A percentile compares a stretch with the other conserved stretches of the same genome.
Evolutionary conservation across 2,888 invertebrate genomes (phyloP).

Genomic region (Plemyria rubiginata): DNA sequence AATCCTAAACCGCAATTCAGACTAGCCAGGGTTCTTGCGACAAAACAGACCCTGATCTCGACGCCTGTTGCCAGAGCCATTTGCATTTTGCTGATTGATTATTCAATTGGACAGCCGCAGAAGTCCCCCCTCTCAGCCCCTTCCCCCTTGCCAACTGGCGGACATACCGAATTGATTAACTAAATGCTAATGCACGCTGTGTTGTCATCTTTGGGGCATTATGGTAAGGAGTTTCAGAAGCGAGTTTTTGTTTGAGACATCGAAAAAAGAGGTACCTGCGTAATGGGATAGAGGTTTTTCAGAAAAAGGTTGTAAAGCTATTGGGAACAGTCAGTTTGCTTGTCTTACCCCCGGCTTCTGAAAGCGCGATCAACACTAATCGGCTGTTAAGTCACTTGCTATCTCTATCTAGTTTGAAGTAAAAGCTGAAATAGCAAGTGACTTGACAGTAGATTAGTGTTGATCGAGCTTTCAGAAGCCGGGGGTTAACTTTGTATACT

Average conservation of each 20-base stretch:
- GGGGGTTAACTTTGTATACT: too few relatives aligned
- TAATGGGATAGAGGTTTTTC: background rate
- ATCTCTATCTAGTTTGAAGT: too few relatives aligned
- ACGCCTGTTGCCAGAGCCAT: conserved; percentile 74
- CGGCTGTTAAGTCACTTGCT: too few relatives aligned
- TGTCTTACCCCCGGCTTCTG: too few relatives aligned
- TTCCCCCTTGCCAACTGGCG: conserved; percentile 43
- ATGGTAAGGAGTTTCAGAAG: conserved; percentile 12
- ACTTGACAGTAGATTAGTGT: too few relatives aligned
- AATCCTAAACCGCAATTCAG: conserved; percentile 27
- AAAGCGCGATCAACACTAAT: too few relatives aligned
- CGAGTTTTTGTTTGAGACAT: conserved; percentile 4
- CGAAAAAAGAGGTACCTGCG: background rate
- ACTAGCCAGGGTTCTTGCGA: conserved; percentile 27
- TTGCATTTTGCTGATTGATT: conserved; percentile 81
- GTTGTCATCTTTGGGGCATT: conserved; percentile 50
- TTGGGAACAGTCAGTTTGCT: too few relatives aligned
- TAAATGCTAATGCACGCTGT: conserved; percentile 72
- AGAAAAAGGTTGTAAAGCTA: background rate
- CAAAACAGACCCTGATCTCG: conserved; percentile 46
- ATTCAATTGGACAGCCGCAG: conserved; percentile 74
- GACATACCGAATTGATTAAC: conserved; percentile 71
- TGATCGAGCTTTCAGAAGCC: too few relatives aligned
- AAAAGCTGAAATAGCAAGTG: too few relatives aligned
- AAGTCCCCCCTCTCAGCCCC: conserved; percentile 38